Base-by-base conservation (phyloP, 2,113 vertebrate species). In the Hymenochirus boettgeri region DNA sequence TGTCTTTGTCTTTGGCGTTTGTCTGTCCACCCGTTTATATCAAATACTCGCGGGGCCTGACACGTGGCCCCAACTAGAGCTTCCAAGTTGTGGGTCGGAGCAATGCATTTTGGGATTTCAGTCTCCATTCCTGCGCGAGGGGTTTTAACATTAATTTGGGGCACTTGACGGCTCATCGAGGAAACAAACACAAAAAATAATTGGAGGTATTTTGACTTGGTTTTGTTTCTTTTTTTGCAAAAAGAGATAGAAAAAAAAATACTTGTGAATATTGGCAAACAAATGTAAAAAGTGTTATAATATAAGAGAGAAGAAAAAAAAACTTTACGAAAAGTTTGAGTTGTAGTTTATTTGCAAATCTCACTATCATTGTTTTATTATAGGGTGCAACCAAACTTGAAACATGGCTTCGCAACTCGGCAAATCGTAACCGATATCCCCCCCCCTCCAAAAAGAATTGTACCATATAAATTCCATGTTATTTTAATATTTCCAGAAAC, bases 271-370 rank as follows among this genome's bases (percentile, higher is more conserved):
- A 67, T 67, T 59, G 64, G 64, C 64, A 25, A 57, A 67, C 55
- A 67, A 67, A 67, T 67, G 56, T 67, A 67, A 59, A 59, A 67
- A 67, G 64, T 67, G 64, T 67, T 67, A 67, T 67, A 67, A 67
- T 67, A 67, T 67, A 67, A 67, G 56, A 67, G 55, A 67, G 55
- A 66, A n/a, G n/a, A 27, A 65, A 64, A 59, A 31, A 59, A 65
- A 67, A 67, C 64, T 59, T 46, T 67, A 59, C 46, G 2, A 24
- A 23, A 47, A 5, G 24, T 18, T 4, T 52, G 47, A 25, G 47
- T 67, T 46, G 9, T 51, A 46, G 29, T 65, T 67, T 67, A 4
- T 47, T 33, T 42, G n/a, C 22, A 25, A 26, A 46, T 7, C 4
- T 35, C n/a, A 6, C 27, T 35, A 17, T 5, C 6, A 33, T 61